phyloP scores from a whole-genome alignment of 2,113 vertebrate species.

The Atractosteus spatula region DNA sequence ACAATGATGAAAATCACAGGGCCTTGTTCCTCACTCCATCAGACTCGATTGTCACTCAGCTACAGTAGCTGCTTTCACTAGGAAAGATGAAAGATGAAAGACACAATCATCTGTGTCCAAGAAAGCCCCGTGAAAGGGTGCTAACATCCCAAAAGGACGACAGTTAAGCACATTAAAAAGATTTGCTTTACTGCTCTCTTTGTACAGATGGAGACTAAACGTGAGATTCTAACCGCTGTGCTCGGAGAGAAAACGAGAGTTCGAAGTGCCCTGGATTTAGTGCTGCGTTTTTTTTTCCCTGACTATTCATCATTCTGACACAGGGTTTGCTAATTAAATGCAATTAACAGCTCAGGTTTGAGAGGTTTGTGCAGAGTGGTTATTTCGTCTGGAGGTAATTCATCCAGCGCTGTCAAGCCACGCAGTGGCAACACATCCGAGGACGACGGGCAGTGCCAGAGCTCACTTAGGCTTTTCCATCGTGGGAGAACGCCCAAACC shows the following conservation, averaged over 20 bases:
- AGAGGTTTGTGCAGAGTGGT: slow-evolving; percentile 3
- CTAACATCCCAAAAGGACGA: too few relatives aligned
- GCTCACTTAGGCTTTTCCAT: neutral
- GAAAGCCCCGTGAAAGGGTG: too few relatives aligned
- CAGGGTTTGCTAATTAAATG: slow-evolving; percentile 1
- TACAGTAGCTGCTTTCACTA: too few relatives aligned
- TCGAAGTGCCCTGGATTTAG: neutral
- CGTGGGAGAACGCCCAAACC: too few relatives aligned
- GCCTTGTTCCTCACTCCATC: too few relatives aligned
- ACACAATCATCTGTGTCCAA: too few relatives aligned
- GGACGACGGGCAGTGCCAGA: neutral
- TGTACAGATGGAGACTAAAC: too few relatives aligned
- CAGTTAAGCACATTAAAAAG: too few relatives aligned
- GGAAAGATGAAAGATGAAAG: too few relatives aligned
- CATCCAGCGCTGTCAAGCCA: neutral
- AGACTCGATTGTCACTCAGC: too few relatives aligned
- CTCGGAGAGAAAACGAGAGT: neutral
- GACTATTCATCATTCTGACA: neutral
- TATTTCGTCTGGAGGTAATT: neutral
- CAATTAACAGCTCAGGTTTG: slow-evolving; percentile 2
- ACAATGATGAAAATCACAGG: too few relatives aligned
- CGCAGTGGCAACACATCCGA: neutral
- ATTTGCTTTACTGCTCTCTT: too few relatives aligned
- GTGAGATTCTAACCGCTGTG: neutral
- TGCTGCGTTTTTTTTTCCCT: neutral